Percentiles rank a stretch among this genome's conserved stretches.
Evolutionary conservation across 2,888 invertebrate genomes (phyloP).

Genomic region (Linyphia triangularis): DNA sequence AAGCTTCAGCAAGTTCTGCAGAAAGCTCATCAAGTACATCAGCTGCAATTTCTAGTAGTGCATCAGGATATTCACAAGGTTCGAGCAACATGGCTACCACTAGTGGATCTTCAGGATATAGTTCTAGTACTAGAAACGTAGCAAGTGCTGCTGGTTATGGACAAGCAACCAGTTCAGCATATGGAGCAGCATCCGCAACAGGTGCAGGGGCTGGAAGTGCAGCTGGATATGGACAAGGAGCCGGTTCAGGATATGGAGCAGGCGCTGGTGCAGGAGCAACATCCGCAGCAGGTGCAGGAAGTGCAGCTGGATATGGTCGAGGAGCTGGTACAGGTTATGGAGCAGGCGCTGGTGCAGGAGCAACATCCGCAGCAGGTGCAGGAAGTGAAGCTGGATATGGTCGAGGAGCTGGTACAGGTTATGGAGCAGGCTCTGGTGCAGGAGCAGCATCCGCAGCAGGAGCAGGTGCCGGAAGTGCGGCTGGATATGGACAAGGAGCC

Average conservation of each 20-base stretch:
- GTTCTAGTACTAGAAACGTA: neutral
- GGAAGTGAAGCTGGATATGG: neutral
- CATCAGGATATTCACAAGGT: neutral
- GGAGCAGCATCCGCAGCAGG: constrained; percentile 4
- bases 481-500: neutral
- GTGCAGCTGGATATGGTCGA: neutral
- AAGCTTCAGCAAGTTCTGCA: neutral
- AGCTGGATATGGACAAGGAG: neutral
- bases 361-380: neutral
- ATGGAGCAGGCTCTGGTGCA: neutral
- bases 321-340: neutral
- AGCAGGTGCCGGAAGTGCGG: neutral
- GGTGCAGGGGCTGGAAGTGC: neutral
- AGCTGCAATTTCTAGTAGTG: neutral
- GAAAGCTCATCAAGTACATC: neutral
- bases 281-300: neutral
- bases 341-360: constrained; percentile 5
- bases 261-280: neutral
- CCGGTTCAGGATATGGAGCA: neutral
- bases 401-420: neutral
- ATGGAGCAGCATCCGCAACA: neutral
- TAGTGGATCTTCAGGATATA: neutral
- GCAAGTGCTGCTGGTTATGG: neutral
- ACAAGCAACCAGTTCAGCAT: neutral
- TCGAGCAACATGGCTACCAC: neutral